Percentiles rank a stretch among this genome's conserved stretches.
These are phyloP conservation scores for Boulengerochromis microlepis DNA, from an alignment of 2,113 vertebrate genomes.

Conservation along the genomic window DNA sequence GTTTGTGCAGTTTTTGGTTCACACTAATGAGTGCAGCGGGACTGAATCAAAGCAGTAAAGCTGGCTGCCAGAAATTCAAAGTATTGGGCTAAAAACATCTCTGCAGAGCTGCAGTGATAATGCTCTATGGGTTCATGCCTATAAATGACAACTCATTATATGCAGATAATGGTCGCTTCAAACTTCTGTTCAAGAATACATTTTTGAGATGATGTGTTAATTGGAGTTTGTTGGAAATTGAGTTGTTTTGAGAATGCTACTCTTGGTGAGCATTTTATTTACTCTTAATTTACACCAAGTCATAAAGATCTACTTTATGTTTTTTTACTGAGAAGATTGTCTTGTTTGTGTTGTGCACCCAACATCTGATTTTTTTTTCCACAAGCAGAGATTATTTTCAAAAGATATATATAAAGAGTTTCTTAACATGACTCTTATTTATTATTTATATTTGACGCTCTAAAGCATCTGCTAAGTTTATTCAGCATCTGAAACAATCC, in stretches of 20 bases:
- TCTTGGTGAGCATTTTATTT: neutral
- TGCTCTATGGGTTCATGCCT: neutral
- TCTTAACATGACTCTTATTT: neutral
- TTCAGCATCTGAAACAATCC: neutral
- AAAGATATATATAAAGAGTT: neutral
- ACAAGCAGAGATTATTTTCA: neutral
- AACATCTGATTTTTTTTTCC: neutral
- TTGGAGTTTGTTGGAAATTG: neutral
- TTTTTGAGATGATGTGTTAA: neutral
- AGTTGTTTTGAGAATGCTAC: neutral
- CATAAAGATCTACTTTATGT: neutral
- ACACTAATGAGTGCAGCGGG: neutral
- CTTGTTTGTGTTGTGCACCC: neutral
- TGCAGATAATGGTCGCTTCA: neutral
- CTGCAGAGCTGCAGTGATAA: neutral
- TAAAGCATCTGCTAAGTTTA: neutral
- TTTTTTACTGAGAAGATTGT: neutral
- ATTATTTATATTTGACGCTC: fast-evolving
- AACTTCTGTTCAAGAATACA: neutral
- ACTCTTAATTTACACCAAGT: neutral
- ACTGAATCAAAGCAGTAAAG: neutral
- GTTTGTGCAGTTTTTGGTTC: neutral
- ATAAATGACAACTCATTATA: neutral
- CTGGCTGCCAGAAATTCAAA: neutral
- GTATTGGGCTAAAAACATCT: neutral